A percentile compares a stretch with the other conserved stretches of the same genome.
phyloP scores from a whole-genome alignment of 2,888 invertebrate genomes.

The Nemapogon koenigi region DNA sequence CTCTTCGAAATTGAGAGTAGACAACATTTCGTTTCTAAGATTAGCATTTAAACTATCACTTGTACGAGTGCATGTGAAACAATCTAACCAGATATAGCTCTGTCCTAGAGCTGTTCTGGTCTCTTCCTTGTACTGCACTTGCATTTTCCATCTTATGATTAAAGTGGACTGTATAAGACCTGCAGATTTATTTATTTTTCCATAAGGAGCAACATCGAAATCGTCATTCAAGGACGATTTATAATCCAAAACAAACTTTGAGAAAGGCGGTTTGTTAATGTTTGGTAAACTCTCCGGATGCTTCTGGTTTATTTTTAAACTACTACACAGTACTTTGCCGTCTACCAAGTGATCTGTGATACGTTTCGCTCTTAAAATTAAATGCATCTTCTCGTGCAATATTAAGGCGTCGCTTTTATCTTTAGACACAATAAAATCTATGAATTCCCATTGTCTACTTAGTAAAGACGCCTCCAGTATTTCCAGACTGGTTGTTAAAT shows the following conservation, averaged over 20 bases:
- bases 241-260: constrained; percentile 36
- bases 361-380: constrained; percentile 40
- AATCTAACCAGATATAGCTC: constrained; percentile 69
- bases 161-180: constrained; percentile 52
- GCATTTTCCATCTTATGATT: constrained; percentile 61
- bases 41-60: constrained; percentile 43
- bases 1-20: constrained; percentile 43
- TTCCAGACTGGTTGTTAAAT: constrained; percentile 62
- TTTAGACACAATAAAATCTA: constrained; percentile 36
- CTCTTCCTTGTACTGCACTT: constrained; percentile 57
- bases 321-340: constrained; percentile 33
- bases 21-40: constrained; percentile 32
- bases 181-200: constrained; percentile 16
- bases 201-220: constrained; percentile 17
- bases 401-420: constrained; percentile 29
- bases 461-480: constrained; percentile 66
- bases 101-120: constrained; percentile 70
- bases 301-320: constrained; percentile 32
- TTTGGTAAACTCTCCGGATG: constrained; percentile 27
- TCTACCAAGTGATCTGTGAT: constrained; percentile 26
- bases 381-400: constrained; percentile 44
- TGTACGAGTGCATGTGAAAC: constrained; percentile 60
- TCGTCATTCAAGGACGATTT: constrained; percentile 29
- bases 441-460: constrained; percentile 68
- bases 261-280: constrained; percentile 31